A percentile compares a stretch with the other conserved stretches of the same genome.
phyloP scores from a whole-genome alignment of 2,888 invertebrate genomes.

The Zaprionus obscuricornis region DNA sequence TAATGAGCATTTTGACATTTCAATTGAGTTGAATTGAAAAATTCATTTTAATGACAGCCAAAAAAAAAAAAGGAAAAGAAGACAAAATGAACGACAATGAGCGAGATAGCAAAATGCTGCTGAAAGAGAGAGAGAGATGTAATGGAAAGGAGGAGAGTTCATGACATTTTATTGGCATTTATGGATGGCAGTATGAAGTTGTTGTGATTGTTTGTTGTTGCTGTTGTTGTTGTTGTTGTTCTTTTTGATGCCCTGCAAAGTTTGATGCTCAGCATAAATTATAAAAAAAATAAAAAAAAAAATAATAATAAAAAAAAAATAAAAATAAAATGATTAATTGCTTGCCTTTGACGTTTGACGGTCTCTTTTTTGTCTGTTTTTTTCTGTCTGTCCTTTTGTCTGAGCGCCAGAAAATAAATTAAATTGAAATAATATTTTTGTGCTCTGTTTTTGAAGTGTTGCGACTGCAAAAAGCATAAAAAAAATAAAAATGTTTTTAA shows the following conservation, averaged over 20 bases:
- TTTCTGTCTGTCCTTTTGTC: neutral
- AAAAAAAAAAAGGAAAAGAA: conserved; percentile 10
- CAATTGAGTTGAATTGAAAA: conserved; percentile 63
- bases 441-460: neutral
- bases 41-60: conserved; percentile 57
- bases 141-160: conserved; percentile 10
- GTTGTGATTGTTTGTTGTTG: conserved; percentile 7
- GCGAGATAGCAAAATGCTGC: too few relatives aligned
- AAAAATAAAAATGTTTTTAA: too few relatives aligned
- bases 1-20: conserved; percentile 68
- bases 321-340: conserved; percentile 74
- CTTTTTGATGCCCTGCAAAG: conserved; percentile 17
- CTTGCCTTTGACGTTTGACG: conserved; percentile 44
- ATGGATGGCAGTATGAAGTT: conserved; percentile 47
- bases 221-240: conserved; percentile 21
- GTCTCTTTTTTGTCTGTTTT: conserved; percentile 11
- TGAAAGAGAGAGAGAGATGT: neutral
- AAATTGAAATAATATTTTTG: conserved; percentile 39
- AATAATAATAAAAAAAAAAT: neutral
- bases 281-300: conserved; percentile 24
- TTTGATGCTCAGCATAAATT: conserved; percentile 58
- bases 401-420: conserved; percentile 22
- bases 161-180: conserved; percentile 59
- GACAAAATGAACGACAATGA: neutral
- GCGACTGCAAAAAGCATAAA: conserved; percentile 4